Evolutionary conservation across 2,113 vertebrate species (phyloP).

Genomic region (Mustela nigripes): DNA sequence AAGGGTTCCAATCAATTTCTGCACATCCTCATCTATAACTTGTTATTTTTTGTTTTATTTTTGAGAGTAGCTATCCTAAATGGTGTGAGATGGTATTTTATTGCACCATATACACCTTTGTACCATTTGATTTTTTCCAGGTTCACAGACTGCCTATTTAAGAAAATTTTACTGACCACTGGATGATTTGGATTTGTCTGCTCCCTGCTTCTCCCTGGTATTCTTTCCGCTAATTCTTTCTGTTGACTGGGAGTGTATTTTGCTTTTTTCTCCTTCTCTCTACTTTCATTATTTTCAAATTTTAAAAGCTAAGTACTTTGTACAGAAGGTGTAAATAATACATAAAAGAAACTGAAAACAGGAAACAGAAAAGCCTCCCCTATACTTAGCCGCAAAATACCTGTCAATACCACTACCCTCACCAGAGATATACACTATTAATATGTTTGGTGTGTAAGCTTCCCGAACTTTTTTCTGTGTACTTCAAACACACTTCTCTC

Average conservation of each 20-base stretch:
- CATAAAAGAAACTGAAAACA: background rate
- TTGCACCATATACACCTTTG: background rate
- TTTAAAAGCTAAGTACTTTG: background rate
- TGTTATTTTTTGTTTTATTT: background rate
- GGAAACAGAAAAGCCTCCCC: background rate
- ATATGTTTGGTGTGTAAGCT: background rate
- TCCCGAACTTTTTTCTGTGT: background rate
- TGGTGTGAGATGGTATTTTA: background rate
- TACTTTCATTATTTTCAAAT: background rate
- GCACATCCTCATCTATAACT: background rate
- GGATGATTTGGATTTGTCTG: background rate
- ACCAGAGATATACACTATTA: background rate
- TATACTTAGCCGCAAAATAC: background rate
- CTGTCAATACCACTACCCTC: background rate
- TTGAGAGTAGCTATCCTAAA: background rate
- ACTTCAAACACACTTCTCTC: background rate
- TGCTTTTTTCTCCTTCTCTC: background rate
- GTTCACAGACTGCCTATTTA: background rate
- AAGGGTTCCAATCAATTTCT: background rate
- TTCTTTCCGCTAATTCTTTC: background rate
- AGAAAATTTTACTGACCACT: background rate
- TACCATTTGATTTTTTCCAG: background rate
- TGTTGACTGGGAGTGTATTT: background rate
- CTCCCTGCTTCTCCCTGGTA: background rate
- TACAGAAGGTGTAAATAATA: background rate